Base-by-base conservation (phyloP, 2,797 vertebrate species). In the Momotus momota region DNA sequence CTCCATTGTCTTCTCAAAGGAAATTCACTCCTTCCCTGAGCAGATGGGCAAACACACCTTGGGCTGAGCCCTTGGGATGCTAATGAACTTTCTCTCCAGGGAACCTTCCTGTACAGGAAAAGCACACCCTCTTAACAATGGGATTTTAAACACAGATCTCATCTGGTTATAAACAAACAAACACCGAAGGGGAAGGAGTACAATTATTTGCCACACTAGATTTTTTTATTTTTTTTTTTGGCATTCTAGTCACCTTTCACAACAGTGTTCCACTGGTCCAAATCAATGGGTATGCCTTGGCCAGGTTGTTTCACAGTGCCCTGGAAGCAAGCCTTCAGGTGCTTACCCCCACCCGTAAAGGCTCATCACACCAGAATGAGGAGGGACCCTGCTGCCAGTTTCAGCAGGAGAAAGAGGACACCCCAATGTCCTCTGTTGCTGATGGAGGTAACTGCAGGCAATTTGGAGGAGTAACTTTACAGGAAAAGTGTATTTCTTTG, bases 51-150 rank as follows among this genome's bases (percentile, higher is more conserved):
- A 81, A 89, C 27, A 66, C 58, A 75, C 22, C 93, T 92, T 64
- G 74, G 78, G 67, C 66, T 70, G 74, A 88, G 55, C 60, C 51
- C 48, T 91, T 64, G 33, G 45, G 41, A 95, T 89, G 74, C 86
- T 86, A 90, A 95, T 80, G 81, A 80, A 92, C 70, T 88, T 86
- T 85, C 60, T 85, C 90, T 88, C 81, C 88, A 78, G 86, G 78
- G 81, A 95, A 72, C 49, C 84, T 96, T 91, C 65, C 49, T 71
- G 64, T 40, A 87, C 57, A 85, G 67, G n/a, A 82, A 94, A 89
- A 88, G 40, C 52, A 91, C 57, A 82, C 67, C 61, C 61, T 66
- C 57, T 52, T 52, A 25, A 80, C 66, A 93, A 84, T 81, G 41
- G 35, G 33, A 86, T 86, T 86, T 92, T 35, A 77, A 88, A 81